These are phyloP conservation scores for Valencia hispanica DNA, from an alignment of 2,797 vertebrate species.

Conservation along the genomic window DNA sequence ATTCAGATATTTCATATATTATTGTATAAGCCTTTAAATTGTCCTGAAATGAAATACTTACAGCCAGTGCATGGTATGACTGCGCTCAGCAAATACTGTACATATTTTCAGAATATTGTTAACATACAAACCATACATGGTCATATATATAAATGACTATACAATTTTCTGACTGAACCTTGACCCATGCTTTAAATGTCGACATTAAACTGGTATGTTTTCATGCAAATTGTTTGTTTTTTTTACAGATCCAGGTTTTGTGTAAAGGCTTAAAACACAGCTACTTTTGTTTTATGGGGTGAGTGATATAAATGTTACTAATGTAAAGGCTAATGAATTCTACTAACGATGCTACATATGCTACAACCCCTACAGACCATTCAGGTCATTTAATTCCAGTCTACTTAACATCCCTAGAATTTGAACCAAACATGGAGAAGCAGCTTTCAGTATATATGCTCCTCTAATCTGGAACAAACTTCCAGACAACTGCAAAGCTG, in stretches of 20 bases:
- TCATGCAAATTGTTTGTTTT: neutral
- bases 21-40: neutral
- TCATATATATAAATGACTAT: neutral
- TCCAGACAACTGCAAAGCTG: too few relatives aligned
- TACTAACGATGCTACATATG: neutral
- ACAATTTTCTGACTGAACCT: neutral
- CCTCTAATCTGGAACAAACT: too few relatives aligned
- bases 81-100: neutral
- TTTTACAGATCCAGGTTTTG: neutral
- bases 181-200: neutral
- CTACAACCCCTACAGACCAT: too few relatives aligned
- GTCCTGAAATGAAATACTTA: neutral
- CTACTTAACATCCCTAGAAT: too few relatives aligned
- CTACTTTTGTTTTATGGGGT: neutral
- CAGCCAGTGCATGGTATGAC: neutral
- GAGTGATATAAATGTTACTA: neutral
- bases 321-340: neutral
- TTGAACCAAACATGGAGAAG: too few relatives aligned
- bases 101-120: neutral
- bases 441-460: too few relatives aligned
- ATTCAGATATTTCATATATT: neutral
- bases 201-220: neutral
- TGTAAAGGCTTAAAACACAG: neutral
- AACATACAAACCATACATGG: neutral
- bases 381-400: too few relatives aligned